Evolutionary conservation across 2,113 vertebrate genomes (phyloP).

Genomic region (Parus major): DNA sequence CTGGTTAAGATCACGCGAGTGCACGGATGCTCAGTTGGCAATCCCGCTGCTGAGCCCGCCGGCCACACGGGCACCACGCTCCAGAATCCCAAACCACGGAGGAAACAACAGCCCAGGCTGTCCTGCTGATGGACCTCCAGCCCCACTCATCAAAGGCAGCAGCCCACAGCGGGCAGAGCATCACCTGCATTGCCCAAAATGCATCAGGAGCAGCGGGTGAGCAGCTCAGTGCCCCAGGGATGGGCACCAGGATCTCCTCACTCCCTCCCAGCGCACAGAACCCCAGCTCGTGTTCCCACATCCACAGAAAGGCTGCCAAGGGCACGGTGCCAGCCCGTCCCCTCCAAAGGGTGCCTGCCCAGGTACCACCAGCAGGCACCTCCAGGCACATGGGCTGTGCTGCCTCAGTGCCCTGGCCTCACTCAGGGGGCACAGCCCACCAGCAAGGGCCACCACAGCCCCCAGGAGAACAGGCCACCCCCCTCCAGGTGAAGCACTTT

Average conservation of each 20-base stretch:
- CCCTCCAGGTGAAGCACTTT: background rate
- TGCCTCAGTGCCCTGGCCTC: background rate
- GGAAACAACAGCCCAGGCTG: fast-evolving
- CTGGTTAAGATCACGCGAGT: background rate
- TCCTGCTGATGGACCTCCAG: fast-evolving
- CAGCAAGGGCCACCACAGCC: background rate
- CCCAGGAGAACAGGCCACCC: background rate
- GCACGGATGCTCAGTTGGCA: background rate
- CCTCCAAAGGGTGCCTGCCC: background rate
- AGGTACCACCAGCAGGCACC: fast-evolving
- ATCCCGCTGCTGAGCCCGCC: fast-evolving
- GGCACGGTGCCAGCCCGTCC: background rate
- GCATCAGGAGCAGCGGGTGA: fast-evolving
- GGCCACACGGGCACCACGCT: background rate
- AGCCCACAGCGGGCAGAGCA: fast-evolving
- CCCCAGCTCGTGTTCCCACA: background rate
- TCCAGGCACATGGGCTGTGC: fast-evolving
- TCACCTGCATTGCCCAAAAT: background rate
- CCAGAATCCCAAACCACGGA: fast-evolving
- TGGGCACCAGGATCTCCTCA: background rate
- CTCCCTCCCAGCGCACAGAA: background rate
- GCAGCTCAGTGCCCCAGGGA: fast-evolving
- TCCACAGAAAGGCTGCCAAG: background rate
- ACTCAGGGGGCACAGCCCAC: background rate
- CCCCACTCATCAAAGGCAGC: fast-evolving